phyloP scores from a whole-genome alignment of 2,797 vertebrate genomes.

The Avahi laniger region DNA sequence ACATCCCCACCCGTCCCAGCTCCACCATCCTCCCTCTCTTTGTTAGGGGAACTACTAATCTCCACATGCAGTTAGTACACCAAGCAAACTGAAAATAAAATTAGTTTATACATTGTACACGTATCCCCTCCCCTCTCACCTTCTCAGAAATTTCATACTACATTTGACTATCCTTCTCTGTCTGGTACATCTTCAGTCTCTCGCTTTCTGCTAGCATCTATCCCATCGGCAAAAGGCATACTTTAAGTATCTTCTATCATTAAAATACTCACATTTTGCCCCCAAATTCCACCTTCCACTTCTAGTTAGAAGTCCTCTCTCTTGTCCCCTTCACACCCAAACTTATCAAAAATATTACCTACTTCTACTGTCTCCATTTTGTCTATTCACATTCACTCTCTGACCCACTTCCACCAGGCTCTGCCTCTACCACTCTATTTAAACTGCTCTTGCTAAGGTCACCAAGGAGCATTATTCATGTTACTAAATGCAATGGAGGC shows the following conservation, averaged over 20 bases:
- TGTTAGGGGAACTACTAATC: neutral
- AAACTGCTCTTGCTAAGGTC: neutral
- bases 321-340: neutral
- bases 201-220: neutral
- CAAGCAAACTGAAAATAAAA: neutral
- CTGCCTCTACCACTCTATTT: neutral
- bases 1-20: too few species aligned
- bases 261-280: neutral
- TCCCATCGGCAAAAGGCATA: neutral
- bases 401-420: neutral
- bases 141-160: neutral
- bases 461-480: too few species aligned
- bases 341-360: neutral
- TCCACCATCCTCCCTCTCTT: neutral
- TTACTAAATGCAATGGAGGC: neutral
- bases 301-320: neutral
- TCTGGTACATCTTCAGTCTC: neutral
- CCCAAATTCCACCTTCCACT: neutral
- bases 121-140: neutral
- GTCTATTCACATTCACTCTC: neutral
- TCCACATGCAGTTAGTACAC: neutral
- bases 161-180: neutral
- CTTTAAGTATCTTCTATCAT: neutral
- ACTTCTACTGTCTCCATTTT: neutral
- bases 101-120: neutral